Evolutionary conservation across 1,140 invertebrate genomes (phyloP), one percentile per base, ranked within the genome.

Genomic region (Teleopsis dalmanni): DNA sequence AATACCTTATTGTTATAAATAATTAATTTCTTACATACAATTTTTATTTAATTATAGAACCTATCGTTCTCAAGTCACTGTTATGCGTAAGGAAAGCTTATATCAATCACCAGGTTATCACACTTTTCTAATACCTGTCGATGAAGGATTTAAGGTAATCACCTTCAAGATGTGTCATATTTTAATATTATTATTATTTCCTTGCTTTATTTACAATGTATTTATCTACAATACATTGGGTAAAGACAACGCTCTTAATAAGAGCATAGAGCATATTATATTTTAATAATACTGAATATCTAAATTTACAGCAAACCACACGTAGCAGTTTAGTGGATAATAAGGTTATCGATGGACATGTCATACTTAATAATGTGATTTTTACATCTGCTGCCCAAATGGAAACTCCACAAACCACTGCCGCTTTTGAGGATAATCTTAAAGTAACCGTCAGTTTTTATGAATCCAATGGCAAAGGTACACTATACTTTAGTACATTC

Each of bases 61-160:
- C 36, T 91, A 89, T 72, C 77, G 84, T 26, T 80, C 85, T 57
- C 79, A 83, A 66, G 83, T 91, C 41, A 72, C 78, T 51, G 60
- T 79, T 46, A 78, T 80, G 21, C 75, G 81, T 37, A 89, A 88
- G 72, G 77, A 83, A 60, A 76, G 82, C 23, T 75, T 90, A 27
- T 91, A 87, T 65, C 80, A 78, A 55, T 77, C 79, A 18, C 83
- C 85, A 52, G 88, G 88, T 34, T 75, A 79, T 52, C 82, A 85
- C 70, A 93, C 90, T 5, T 94, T 91, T 67, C 89, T 93, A 65
- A 84, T 94, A 60, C 89, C 90, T 8, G 81, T 91, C n/a, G 88
- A 91, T 71, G 85, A 88, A 68, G 87, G 86, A 31, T 88, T 91
- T 59, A 85, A 86, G 79, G 87, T 89, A 73, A 14, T 31, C 11